Evolutionary conservation across 1,140 invertebrate species (phyloP).

Genomic region (Aphelenchoides avenae): DNA sequence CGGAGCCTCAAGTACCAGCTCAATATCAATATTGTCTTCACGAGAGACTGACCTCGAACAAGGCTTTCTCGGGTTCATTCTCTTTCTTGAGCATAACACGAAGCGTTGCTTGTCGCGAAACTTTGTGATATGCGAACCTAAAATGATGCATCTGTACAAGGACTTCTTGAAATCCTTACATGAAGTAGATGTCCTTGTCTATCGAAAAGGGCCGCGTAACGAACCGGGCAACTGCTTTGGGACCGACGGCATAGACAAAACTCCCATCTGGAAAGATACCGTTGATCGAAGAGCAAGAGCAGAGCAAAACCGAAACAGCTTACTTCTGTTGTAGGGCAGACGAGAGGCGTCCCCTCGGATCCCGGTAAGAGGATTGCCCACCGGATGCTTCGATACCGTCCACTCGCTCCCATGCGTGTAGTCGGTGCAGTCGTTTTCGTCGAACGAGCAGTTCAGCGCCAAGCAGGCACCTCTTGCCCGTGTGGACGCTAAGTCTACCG

Average conservation of each 20-base stretch:
- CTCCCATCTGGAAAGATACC: slow-evolving; percentile 10
- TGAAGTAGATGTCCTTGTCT: slow-evolving; percentile 34
- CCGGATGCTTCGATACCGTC: slow-evolving; percentile 21
- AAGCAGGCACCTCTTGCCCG: slow-evolving; percentile 9
- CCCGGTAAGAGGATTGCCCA: slow-evolving; percentile 44
- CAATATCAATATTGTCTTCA: slow-evolving; percentile 16
- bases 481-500: neutral
- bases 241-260: slow-evolving; percentile 39
- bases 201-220: slow-evolving; percentile 38
- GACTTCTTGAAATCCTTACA: too few relatives aligned
- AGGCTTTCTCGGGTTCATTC: slow-evolving; percentile 23
- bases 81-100: slow-evolving; percentile 27
- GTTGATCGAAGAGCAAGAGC: neutral
- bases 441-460: slow-evolving; percentile 25
- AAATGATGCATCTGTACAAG: too few relatives aligned
- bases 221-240: slow-evolving; percentile 24
- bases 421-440: slow-evolving; percentile 19
- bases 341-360: slow-evolving; percentile 44
- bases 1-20: too few relatives aligned
- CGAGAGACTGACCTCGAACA: slow-evolving; percentile 25
- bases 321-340: slow-evolving; percentile 39
- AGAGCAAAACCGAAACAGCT: slow-evolving; percentile 5
- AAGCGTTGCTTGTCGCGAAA: slow-evolving; percentile 18
- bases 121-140: slow-evolving; percentile 49
- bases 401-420: slow-evolving; percentile 34